Evolutionary conservation across 2,797 vertebrate species (phyloP).

Genomic region (Oreochromis mossambicus): DNA sequence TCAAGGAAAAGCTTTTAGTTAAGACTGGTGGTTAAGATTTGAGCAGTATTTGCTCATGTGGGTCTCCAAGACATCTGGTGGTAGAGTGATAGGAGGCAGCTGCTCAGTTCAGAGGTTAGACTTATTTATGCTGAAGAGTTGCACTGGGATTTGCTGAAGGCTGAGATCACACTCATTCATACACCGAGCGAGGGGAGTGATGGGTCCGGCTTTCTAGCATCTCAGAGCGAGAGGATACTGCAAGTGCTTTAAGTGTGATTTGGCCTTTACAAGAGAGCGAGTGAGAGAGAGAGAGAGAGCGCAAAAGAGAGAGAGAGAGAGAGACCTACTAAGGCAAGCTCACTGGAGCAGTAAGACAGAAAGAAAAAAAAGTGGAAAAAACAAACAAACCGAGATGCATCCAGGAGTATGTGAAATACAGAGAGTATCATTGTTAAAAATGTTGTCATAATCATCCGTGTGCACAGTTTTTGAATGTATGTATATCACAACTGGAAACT

Average conservation of each 20-base stretch:
- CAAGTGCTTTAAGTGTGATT: slow-evolving; percentile 29
- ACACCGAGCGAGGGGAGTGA: background rate
- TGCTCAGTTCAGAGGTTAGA: slow-evolving; percentile 38
- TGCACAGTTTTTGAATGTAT: background rate
- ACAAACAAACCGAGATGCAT: slow-evolving; percentile 14
- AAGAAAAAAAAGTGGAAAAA: slow-evolving; percentile 50
- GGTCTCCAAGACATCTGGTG: slow-evolving; percentile 15
- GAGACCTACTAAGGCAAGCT: background rate
- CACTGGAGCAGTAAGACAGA: slow-evolving; percentile 38
- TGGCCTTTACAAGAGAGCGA: slow-evolving; percentile 15
- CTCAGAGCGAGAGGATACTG: background rate
- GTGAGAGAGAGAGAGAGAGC: background rate
- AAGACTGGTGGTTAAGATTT: background rate
- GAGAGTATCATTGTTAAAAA: slow-evolving; percentile 35
- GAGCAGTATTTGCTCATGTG: background rate
- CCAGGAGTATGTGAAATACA: slow-evolving; percentile 15
- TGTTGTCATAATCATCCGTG: slow-evolving; percentile 27
- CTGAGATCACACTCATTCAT: slow-evolving; percentile 23
- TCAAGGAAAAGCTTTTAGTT: background rate
- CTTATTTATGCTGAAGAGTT: slow-evolving; percentile 45
- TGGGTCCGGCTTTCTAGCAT: background rate
- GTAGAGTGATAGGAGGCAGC: slow-evolving; percentile 24
- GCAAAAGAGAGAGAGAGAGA: background rate
- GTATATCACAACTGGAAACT: background rate
- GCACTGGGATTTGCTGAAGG: slow-evolving; percentile 28